Evolutionary conservation across 2,113 vertebrate genomes (phyloP), one percentile per base, ranked within the genome.

Genomic region (Chaenocephalus aceratus): DNA sequence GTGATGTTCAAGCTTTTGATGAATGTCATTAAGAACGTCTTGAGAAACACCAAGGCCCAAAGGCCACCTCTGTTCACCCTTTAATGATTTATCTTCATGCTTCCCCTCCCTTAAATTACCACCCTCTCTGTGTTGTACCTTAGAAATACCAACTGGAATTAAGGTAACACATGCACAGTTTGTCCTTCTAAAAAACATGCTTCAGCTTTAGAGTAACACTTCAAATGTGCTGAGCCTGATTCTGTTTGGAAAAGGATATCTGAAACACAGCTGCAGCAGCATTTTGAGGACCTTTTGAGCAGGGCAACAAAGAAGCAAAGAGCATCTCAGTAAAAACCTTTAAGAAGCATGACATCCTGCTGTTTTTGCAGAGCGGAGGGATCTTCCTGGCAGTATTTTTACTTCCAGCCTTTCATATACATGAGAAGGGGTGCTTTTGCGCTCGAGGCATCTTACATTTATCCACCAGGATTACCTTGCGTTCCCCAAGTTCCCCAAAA

Each of bases 11-110:
- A 66, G 76, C 70, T 85, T 89, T 82, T 84, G 77, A 86, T 75
- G 83, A 86, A 81, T 60, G 78, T 82, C 80, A 86, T 93, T 89
- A 86, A 82, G 61, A 70, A 73, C 3, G 3, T 85, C 82, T 93
- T 85, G 59, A 90, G 82, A 75, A 41, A 30, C 85, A 79, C 60
- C 6, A 10, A 75, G 83, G 86, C 79, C 81, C 75, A 70, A 63
- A 86, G 86, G 81, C 36, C 69, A 82, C 69, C 54, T 71, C 82
- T 58, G 85, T 90, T 89, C 77, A 86, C 26, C 56, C 65, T 73
- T 64, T 66, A 78, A 67, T 65, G 78, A 80, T 82, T 67, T 63
- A 75, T 48, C 61, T 80, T 44, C 44, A 52, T 23, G 58, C 56
- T 75, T 67, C 8, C 3, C 46, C 36, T 60, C 5, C 7, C 45